Evolutionary conservation across 2,888 invertebrate species (phyloP), one percentile per base, ranked within the genome.

Genomic region (Aricia artaxerxes): DNA sequence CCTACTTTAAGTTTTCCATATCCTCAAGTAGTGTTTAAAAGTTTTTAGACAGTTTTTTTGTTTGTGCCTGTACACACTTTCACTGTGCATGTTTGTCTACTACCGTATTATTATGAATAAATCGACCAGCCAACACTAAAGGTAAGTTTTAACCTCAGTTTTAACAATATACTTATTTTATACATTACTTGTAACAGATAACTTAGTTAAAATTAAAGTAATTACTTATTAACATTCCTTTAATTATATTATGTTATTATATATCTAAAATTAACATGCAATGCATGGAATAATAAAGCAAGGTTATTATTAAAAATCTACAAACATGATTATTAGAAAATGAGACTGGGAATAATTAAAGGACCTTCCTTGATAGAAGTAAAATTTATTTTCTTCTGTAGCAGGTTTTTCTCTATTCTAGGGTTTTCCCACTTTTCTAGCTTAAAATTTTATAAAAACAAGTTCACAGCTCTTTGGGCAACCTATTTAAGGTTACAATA

Each of bases 51-150:
- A 69, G 38, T 64, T 69, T 35, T 31, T 38, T 35, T 73, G 40
- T 73, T 16, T 64, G 57, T 73, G 49, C 31, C 60, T 60, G 16
- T 77, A 57, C 49, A 44, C 69, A 75, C 57, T 69, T 72, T 73
- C 13, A 49, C 76, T 76, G 76, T 76, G 76, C 75, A 49, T 76
- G 61, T 44, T 61, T 44, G 3, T 4, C 24, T 64, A 40, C 44
- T 77, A 61, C 61, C 72, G 40, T 79, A 49, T 79, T 77, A 79
- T 77, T 77, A 78, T 79, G 77, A 79, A 78, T 76, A 76, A 57
- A 31, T 53, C 44, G 53, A 76, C 49, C 49, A 13, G 5, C 16
- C 35, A 57, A 35, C n/a, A 31, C 13, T 31, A 13, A 57, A 76
- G 76, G 76, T 76, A 76, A 76, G 76, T 57, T 76, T 6, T 1